phyloP scores from a whole-genome alignment of 2,888 invertebrate genomes.

The Cartodere bifasciata region DNA sequence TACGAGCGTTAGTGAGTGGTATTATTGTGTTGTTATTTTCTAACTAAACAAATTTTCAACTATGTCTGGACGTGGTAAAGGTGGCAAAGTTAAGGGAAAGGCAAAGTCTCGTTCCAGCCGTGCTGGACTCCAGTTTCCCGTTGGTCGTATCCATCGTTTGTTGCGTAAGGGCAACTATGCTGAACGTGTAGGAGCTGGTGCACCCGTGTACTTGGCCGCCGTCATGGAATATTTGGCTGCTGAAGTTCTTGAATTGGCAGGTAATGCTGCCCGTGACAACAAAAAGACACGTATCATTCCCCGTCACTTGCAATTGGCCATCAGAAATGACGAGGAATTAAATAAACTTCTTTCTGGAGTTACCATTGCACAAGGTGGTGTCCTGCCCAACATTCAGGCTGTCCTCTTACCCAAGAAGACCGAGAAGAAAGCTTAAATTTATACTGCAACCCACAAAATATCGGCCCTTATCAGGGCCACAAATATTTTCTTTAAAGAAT shows the following conservation, averaged over 20 bases:
- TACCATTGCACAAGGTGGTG: constrained; percentile 76
- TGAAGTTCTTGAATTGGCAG: constrained; percentile 55
- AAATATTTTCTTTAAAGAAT: no score
- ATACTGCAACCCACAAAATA: no score
- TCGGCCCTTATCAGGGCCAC: no score
- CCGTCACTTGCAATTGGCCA: constrained; percentile 65
- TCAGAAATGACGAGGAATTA: constrained; percentile 72
- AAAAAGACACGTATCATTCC: constrained; percentile 63
- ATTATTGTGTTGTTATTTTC: no score
- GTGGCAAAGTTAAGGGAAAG: constrained; percentile 35
- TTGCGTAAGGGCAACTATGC: constrained; percentile 51
- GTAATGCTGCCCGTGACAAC: constrained; percentile 55
- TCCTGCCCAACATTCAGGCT: constrained; percentile 67
- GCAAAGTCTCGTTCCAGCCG: constrained; percentile 40
- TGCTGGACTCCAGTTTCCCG: constrained; percentile 47
- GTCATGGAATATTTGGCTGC: constrained; percentile 56
- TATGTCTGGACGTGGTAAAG: constrained; percentile 37
- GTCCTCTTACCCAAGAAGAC: constrained; percentile 64
- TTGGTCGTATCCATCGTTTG: constrained; percentile 46
- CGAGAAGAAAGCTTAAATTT: no score
- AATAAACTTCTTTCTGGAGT: constrained; percentile 64
- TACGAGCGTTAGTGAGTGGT: no score
- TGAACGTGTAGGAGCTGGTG: constrained; percentile 42
- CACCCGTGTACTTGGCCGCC: constrained; percentile 43
- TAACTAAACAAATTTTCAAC: no score